Percentiles rank a stretch among this genome's conserved stretches.
Conservation (phyloP, 2,113 vertebrate genomes). For the Mirounga angustirostris region DNA sequence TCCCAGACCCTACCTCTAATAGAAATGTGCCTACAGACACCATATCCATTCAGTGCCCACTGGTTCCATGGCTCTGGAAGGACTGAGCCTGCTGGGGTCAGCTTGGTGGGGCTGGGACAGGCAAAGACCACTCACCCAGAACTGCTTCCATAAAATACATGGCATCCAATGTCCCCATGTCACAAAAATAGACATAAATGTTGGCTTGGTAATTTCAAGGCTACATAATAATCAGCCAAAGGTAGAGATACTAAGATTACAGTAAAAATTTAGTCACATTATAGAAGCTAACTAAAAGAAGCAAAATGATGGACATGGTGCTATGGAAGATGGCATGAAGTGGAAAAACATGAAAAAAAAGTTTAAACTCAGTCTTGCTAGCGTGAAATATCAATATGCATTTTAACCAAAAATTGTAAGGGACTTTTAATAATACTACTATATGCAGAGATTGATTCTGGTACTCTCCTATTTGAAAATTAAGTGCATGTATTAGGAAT, state of each 20-base stretch:
- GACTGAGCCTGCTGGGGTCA: neutral
- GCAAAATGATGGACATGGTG: neutral
- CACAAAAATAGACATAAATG: neutral
- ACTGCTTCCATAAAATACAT: neutral
- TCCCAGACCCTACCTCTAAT: neutral
- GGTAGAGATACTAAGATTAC: neutral
- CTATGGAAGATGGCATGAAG: neutral
- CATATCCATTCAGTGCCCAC: neutral
- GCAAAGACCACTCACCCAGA: neutral
- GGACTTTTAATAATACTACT: constrained; percentile 26
- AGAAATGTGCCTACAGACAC: neutral
- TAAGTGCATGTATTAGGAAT: neutral
- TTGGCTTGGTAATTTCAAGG: neutral
- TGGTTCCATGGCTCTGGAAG: neutral
- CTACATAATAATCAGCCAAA: neutral
- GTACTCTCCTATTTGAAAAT: neutral
- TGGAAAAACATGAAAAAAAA: constrained; percentile 20
- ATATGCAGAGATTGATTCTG: neutral
- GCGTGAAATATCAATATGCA: neutral
- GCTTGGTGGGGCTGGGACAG: neutral
- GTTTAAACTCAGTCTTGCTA: neutral
- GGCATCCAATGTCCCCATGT: neutral
- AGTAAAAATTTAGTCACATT: neutral
- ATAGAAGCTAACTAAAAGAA: neutral
- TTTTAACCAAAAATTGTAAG: constrained; percentile 21